phyloP scores from a whole-genome alignment of 2,113 vertebrate genomes.

The Neofelis nebulosa region DNA sequence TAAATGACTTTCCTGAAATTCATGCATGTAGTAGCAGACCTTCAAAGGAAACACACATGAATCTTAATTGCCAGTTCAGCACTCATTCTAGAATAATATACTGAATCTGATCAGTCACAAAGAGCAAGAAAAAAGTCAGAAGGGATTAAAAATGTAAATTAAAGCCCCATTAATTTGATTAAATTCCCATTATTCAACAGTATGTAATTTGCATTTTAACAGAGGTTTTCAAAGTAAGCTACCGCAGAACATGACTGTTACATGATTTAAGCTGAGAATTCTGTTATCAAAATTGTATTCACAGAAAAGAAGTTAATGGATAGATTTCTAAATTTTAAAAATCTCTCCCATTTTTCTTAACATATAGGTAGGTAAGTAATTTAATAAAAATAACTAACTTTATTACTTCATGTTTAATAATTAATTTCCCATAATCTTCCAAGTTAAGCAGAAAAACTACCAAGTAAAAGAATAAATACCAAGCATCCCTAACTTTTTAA shows the following conservation, averaged over 20 bases:
- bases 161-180: conserved; percentile 61
- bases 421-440: background rate
- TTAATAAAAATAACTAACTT: background rate
- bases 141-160: conserved; percentile 68
- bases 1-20: background rate
- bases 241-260: background rate
- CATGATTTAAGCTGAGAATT: background rate
- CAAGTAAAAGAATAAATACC: background rate
- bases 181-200: conserved; percentile 56
- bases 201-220: conserved; percentile 60
- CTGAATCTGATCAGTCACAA: conserved; percentile 34
- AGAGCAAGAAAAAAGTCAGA: conserved; percentile 58
- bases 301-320: background rate
- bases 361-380: background rate
- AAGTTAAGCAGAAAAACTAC: background rate
- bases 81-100: conserved; percentile 16
- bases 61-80: background rate
- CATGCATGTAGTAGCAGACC: background rate
- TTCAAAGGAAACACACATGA: background rate
- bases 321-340: background rate
- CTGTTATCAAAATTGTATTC: background rate
- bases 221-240: conserved; percentile 49
- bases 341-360: background rate
- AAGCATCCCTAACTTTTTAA: background rate
- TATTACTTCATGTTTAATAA: background rate